Base-by-base conservation (phyloP, 2,888 invertebrate species). In the Pherbina coryleti region DNA sequence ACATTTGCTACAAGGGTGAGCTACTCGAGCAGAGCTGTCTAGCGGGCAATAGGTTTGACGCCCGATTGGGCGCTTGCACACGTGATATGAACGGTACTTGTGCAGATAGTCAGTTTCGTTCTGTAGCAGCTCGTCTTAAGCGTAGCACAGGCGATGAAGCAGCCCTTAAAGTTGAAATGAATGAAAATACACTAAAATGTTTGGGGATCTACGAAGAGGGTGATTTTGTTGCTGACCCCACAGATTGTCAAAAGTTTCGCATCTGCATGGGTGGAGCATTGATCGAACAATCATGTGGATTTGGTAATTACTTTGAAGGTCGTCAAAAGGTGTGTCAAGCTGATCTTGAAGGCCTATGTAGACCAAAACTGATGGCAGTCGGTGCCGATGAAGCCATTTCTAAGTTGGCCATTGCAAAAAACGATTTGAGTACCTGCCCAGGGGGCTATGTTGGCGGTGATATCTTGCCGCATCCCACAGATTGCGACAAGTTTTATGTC, bases 1-100 rank as follows among this genome's bases (percentile, higher is more conserved):
- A 80, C 44, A 81, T 83, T 5, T 88, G 88, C 79, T 19, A 76
- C 3, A 70, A 84, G 44, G 87, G 86, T 0, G 69, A 80, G 53
- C 76, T 86, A 2, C 55, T 82, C 0, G 76, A 79, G 7, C 82
- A 80, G 3, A 85, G 84, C 53, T 88, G 88, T 57, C 79, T 57
- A 0, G 49, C 22, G 5, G 86, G 85, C 7, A 85, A 85, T 53
- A 84, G 83, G 53, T 88, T 84, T 51, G 76, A 88, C 57, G 5
- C 34, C 0, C 28, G 0, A 0, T 0, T 76, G 0, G 64, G 64
- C 0, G 78, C 76, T 19, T 83, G 76, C 17, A 3, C 83, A 79
- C 78, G 31, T 14, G 76, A 84, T 67, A 75, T 22, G 0, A 19
- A 71, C 0, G 81, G 80, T 3, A 19, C 11, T 8, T 85, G 85